Percentiles rank a stretch among this genome's conserved stretches.
Evolutionary conservation across 2,113 vertebrate genomes (phyloP).

Genomic region (Seriola aureovittata): DNA sequence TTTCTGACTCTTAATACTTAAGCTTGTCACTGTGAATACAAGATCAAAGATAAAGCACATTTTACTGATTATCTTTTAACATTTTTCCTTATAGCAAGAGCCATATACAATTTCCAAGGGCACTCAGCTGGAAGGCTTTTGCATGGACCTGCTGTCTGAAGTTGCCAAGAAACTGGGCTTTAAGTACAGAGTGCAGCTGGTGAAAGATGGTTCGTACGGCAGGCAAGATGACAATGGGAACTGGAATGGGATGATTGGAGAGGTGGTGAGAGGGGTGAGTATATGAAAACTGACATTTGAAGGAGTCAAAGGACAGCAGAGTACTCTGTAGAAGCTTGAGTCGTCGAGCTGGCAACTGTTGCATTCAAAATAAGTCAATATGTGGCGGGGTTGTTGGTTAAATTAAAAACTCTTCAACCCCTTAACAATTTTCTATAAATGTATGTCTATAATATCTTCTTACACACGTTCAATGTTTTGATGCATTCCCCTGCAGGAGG

Average conservation of each 20-base stretch:
- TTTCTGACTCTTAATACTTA: neutral
- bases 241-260: constrained; percentile 93
- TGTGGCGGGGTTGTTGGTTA: neutral
- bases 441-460: neutral
- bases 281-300: constrained; percentile 8
- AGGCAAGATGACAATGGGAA: constrained; percentile 80
- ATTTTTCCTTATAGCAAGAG: constrained; percentile 83
- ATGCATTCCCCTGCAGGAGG: constrained; percentile 82
- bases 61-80: neutral
- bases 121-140: constrained; percentile 88
- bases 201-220: constrained; percentile 87
- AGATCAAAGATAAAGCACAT: neutral
- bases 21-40: neutral
- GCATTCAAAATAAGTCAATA: neutral
- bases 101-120: constrained; percentile 87
- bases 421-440: neutral
- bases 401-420: neutral
- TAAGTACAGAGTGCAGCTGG: constrained; percentile 86
- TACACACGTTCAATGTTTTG: neutral
- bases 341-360: neutral
- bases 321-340: constrained; percentile 1
- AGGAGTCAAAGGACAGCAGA: neutral
- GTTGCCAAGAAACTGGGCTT: constrained; percentile 87
- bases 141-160: constrained; percentile 88
- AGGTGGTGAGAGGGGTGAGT: constrained; percentile 87